phyloP scores from a whole-genome alignment of 2,888 invertebrate species.

The Eubasilissa splendida region DNA sequence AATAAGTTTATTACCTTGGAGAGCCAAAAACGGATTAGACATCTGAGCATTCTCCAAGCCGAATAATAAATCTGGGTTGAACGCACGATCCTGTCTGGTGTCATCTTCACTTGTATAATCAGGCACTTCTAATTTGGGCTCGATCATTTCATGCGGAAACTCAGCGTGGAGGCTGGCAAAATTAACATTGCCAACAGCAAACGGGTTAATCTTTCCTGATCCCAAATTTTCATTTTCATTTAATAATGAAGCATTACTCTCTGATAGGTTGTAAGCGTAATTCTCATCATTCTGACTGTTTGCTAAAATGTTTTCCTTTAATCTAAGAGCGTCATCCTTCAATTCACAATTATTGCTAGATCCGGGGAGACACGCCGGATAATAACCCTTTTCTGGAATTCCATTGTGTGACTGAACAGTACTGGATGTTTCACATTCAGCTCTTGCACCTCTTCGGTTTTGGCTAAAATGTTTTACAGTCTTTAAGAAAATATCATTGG shows the following conservation, averaged over 20 bases:
- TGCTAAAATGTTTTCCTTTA: slow-evolving; percentile 54
- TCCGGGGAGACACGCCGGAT: slow-evolving; percentile 37
- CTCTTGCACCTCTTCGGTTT: slow-evolving; percentile 59
- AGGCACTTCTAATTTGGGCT: slow-evolving; percentile 83
- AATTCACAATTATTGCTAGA: slow-evolving; percentile 56
- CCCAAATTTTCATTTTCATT: slow-evolving; percentile 53
- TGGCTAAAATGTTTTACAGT: slow-evolving; percentile 69
- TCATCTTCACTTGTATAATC: slow-evolving; percentile 83
- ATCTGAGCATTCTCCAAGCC: slow-evolving; percentile 60
- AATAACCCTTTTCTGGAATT: slow-evolving; percentile 47
- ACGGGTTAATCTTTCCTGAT: slow-evolving; percentile 61
- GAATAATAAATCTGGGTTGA: slow-evolving; percentile 55
- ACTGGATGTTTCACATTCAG: slow-evolving; percentile 46
- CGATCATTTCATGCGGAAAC: slow-evolving; percentile 64
- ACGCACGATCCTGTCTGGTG: slow-evolving; percentile 58
- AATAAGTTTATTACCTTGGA: slow-evolving; percentile 50
- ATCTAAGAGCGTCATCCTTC: slow-evolving; percentile 54
- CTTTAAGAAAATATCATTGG: slow-evolving; percentile 70
- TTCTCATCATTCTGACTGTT: slow-evolving; percentile 55
- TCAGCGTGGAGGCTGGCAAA: slow-evolving; percentile 60
- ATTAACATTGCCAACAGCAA: slow-evolving; percentile 60
- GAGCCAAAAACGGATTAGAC: slow-evolving; percentile 69
- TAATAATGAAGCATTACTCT: slow-evolving; percentile 47
- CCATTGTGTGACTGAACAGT: slow-evolving; percentile 53
- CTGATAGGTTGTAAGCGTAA: slow-evolving; percentile 50